These are phyloP conservation scores for Syngnathus typhle DNA, from an alignment of 2,113 vertebrate species.

Conservation along the genomic window DNA sequence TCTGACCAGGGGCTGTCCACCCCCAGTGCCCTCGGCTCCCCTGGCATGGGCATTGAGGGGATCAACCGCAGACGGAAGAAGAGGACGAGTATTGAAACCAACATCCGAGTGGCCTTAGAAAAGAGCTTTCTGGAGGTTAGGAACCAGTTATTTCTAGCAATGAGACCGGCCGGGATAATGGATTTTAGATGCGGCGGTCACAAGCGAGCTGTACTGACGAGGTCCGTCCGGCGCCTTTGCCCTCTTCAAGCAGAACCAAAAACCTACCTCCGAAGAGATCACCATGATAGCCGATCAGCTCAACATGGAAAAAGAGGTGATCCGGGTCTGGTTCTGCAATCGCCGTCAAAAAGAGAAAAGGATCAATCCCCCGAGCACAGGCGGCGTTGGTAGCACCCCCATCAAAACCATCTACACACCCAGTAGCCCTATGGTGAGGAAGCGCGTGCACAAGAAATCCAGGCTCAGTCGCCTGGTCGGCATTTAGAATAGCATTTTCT, in stretches of 20 bases:
- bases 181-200: too few species aligned
- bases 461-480: not conserved
- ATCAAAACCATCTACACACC: constrained; percentile 95
- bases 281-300: constrained; percentile 99
- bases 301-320: constrained; percentile 99
- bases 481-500: not conserved
- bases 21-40: constrained; percentile 90
- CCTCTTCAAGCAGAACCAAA: constrained; percentile 93
- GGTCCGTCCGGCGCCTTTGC: constrained; percentile 63
- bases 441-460: not conserved
- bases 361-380: constrained; percentile 96
- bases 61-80: constrained; percentile 98
- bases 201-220: constrained; percentile 52
- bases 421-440: constrained; percentile 86
- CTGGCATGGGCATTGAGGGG: constrained; percentile 88
- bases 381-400: constrained; percentile 77
- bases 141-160: constrained; percentile 11
- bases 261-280: constrained; percentile 99
- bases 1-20: constrained; percentile 92
- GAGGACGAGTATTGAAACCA: constrained; percentile 99
- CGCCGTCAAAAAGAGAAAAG: constrained; percentile 98
- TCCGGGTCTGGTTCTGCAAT: constrained; percentile 99
- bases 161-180: not conserved
- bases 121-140: constrained; percentile 99
- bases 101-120: constrained; percentile 99